Evolutionary conservation across 2,797 vertebrate genomes (phyloP).

Genomic region (Salarias fasciatus): DNA sequence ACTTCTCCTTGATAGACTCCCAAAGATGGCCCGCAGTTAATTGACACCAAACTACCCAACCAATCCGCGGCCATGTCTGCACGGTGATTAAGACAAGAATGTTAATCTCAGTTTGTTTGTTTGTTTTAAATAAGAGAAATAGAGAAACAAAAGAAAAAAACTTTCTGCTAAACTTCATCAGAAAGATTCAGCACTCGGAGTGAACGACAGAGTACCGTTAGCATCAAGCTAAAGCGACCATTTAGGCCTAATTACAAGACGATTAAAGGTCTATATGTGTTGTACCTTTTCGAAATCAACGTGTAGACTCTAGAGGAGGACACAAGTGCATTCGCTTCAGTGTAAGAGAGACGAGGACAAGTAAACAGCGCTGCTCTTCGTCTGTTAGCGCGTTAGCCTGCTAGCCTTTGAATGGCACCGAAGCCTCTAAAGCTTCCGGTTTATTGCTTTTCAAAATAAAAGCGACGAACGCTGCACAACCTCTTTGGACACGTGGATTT

Average conservation of each 20-base stretch:
- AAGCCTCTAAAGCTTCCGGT: constrained; percentile 36
- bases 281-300: constrained; percentile 24
- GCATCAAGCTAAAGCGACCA: constrained; percentile 35
- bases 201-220: constrained; percentile 32
- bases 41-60: constrained; percentile 96
- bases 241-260: constrained; percentile 2
- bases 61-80: constrained; percentile 92
- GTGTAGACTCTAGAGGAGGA: background rate
- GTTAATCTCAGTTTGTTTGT: no score
- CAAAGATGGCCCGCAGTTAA: constrained; percentile 94
- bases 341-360: background rate
- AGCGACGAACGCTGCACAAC: no score
- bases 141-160: no score
- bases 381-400: constrained; percentile 36
- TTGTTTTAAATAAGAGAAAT: no score
- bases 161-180: no score
- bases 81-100: no score
- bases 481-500: no score
- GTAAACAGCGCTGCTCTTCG: background rate
- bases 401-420: constrained; percentile 14
- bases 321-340: background rate
- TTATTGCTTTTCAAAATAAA: constrained; percentile 67
- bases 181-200: background rate
- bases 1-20: constrained; percentile 97
- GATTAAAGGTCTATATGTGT: background rate